Percentiles rank a stretch among this genome's conserved stretches.
Conservation (phyloP, 1,140 invertebrate genomes). For the Anastatus disparis region DNA sequence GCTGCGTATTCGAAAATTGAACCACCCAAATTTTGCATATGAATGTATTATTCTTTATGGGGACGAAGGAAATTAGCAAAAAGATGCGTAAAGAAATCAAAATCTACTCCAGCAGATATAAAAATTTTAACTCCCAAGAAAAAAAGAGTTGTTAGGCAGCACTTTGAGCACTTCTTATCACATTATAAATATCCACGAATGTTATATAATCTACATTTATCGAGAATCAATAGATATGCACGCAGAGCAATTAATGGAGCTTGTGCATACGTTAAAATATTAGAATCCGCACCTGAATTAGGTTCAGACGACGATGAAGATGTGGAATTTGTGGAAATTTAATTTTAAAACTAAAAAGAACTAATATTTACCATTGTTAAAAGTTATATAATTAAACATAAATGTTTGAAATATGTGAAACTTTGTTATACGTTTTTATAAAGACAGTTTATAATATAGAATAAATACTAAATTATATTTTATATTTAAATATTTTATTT, state of each 20-base stretch:
- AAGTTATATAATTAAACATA: no score
- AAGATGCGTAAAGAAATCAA: not conserved
- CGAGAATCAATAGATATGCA: not conserved
- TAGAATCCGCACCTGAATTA: not conserved
- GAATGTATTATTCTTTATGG: not conserved
- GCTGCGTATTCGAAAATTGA: not conserved
- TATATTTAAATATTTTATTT: no score
- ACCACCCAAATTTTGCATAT: not conserved
- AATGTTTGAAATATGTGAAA: no score
- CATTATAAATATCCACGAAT: not conserved
- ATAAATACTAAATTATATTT: no score
- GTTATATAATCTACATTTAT: not conserved
- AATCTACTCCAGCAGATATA: not conserved
- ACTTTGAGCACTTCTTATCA: not conserved
- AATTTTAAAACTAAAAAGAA: no score
- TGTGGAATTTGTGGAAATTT: no score
- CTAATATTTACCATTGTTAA: no score
- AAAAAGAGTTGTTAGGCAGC: not conserved
- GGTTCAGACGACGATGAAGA: no score
- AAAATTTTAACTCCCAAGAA: not conserved
- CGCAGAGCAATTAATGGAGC: not conserved
- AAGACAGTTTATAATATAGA: no score
- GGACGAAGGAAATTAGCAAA: not conserved
- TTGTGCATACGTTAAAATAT: not conserved
- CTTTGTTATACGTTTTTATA: no score